These are phyloP conservation scores for Bujurquina vittata DNA, from an alignment of 2,113 vertebrate species.

Conservation along the genomic window DNA sequence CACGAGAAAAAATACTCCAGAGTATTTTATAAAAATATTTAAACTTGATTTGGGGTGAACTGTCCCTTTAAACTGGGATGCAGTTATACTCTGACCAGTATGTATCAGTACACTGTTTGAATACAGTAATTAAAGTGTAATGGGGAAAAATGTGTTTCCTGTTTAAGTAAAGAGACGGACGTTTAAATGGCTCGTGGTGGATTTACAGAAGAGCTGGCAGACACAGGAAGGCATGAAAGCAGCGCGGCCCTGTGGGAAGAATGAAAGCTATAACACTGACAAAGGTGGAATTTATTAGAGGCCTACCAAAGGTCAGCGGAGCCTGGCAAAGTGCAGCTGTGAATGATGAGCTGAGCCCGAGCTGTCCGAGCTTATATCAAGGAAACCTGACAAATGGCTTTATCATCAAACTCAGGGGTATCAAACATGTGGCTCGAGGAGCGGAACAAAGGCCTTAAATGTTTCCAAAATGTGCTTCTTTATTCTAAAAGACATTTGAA, in stretches of 20 bases:
- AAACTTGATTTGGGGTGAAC: not conserved
- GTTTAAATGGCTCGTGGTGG: not conserved
- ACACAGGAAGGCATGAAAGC: not conserved
- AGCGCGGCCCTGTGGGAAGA: not conserved
- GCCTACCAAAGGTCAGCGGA: not conserved
- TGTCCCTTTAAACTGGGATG: not conserved
- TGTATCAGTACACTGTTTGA: not conserved
- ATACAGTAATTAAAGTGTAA: not conserved
- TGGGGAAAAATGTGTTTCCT: not conserved
- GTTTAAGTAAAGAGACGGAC: not conserved
- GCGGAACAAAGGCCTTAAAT: too few relatives aligned
- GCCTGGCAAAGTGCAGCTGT: not conserved
- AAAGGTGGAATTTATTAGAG: not conserved
- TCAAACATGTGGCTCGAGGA: too few relatives aligned
- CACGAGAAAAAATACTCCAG: not conserved
- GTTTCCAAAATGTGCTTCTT: too few relatives aligned
- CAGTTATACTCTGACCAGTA: not conserved
- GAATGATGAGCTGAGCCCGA: conserved; percentile 26
- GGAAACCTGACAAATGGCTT: not conserved
- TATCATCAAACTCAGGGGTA: not conserved
- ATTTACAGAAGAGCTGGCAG: not conserved
- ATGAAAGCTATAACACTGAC: not conserved
- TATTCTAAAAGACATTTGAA: too few relatives aligned
- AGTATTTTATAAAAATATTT: not conserved
- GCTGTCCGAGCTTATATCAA: not conserved